Evolutionary conservation across 37 sponge, comb jelly and placozoan species (phyloP).

Genomic region (Ianthella basta): DNA sequence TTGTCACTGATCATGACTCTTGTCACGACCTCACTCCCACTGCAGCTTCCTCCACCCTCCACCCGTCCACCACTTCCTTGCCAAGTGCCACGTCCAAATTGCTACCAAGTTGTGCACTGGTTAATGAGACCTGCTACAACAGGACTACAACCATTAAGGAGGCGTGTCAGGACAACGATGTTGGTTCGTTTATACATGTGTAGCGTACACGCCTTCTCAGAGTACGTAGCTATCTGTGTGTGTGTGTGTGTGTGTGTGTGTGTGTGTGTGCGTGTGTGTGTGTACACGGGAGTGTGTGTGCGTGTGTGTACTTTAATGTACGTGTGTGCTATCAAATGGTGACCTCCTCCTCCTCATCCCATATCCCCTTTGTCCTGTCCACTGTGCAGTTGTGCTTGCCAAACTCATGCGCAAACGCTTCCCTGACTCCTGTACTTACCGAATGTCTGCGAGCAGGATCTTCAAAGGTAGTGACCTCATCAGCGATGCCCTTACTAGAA

Average conservation of each 20-base stretch:
- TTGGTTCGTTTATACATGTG: too few relatives aligned
- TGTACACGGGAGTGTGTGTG: slow-evolving; percentile 4
- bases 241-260: slow-evolving; percentile 34
- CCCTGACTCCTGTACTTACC: not conserved
- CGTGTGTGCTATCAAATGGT: not conserved
- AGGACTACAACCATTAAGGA: not conserved
- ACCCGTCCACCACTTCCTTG: too few relatives aligned
- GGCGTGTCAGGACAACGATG: not conserved
- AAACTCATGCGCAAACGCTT: not conserved
- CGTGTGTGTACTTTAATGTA: not conserved
- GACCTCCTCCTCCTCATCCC: not conserved
- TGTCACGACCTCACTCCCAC: too few relatives aligned
- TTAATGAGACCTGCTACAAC: not conserved
- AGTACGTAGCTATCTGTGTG: not conserved
- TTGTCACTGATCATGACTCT: too few relatives aligned
- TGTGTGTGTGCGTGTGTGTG: slow-evolving; percentile 30
- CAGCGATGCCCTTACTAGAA: not conserved
- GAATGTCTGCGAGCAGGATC: not conserved
- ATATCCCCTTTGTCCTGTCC: too few relatives aligned
- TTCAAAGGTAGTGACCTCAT: not conserved
- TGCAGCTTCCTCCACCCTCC: too few relatives aligned
- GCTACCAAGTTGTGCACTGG: too few relatives aligned
- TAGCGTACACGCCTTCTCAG: too few relatives aligned
- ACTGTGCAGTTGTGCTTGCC: not conserved
- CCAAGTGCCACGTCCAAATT: too few relatives aligned